phyloP scores from a whole-genome alignment of 2,113 vertebrate species.

The Collichthys lucidus region DNA sequence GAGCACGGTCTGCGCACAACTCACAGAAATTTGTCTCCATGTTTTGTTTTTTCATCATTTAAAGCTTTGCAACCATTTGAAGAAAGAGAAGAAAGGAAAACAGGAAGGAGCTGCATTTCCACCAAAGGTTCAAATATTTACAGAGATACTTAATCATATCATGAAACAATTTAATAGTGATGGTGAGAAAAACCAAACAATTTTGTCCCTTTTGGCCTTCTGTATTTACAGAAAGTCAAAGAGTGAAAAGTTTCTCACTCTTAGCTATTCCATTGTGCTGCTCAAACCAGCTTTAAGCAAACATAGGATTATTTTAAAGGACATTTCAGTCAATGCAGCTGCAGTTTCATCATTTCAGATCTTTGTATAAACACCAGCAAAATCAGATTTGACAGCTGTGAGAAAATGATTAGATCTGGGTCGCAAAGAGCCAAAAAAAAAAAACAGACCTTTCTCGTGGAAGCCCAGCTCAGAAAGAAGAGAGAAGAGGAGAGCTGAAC shows the following conservation, averaged over 20 bases:
- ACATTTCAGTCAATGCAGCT: not conserved
- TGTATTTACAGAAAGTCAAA: not conserved
- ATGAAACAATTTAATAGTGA: not conserved
- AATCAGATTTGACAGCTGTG: not conserved
- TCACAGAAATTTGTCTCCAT: slow-evolving; percentile 77
- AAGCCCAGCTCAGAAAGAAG: slow-evolving; percentile 23
- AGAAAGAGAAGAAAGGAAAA: slow-evolving; percentile 20
- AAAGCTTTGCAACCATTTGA: slow-evolving; percentile 94
- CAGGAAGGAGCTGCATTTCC: slow-evolving; percentile 27
- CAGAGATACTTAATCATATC: not conserved
- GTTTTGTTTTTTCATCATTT: slow-evolving; percentile 72
- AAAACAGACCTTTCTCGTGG: not conserved
- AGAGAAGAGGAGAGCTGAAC: slow-evolving; percentile 54
- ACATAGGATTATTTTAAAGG: not conserved
- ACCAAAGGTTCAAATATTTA: not conserved
- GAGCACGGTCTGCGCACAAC: slow-evolving; percentile 90
- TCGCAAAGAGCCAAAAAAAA: not conserved
- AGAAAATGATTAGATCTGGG: slow-evolving; percentile 1
- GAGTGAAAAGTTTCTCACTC: not conserved
- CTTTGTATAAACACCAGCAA: not conserved
- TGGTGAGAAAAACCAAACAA: not conserved
- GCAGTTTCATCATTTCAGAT: not conserved
- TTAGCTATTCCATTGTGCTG: not conserved
- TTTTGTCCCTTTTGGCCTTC: not conserved
- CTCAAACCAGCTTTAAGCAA: not conserved